Evolutionary conservation across 2,888 invertebrate species (phyloP), one percentile per base, ranked within the genome.

Genomic region (Erannis defoliaria): DNA sequence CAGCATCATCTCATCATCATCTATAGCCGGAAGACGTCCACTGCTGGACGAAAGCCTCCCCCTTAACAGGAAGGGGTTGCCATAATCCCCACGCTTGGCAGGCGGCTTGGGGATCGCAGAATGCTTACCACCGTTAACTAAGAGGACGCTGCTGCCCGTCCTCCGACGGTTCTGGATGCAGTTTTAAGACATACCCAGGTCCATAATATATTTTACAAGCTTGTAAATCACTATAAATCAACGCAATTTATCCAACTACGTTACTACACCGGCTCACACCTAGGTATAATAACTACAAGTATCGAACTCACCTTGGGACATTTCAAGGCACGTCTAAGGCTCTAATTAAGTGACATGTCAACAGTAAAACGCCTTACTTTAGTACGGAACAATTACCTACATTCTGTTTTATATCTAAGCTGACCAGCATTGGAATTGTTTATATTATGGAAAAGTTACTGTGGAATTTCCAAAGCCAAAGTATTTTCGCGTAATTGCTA

Each of bases 401-500:
- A 81, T 86, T 82, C 77, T 79, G 78, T 76, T 72, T 71, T 74
- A 67, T 66, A 68, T 68, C 64, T 57, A 21, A 60, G 55, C 80
- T 82, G 86, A 82, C 78, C 78, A 74, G 87, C 81, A 88, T 90
- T 49, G 68, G 72, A 88, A 88, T 86, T 67, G 77, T 80, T 74
- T 84, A 12, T 21, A 35, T 23, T 23, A n/a, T 35, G n/a, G 33
- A 26, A 18, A 29, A 23, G 49, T 59, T 33, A n/a, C 8, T 0
- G 46, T 33, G 2, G 1, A 23, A 48, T 21, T 46, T 31, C 4
- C 21, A 26, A 45, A 18, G 8, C 12, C 4, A 21, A 37, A 40
- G 46, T 48, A 31, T 19, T 31, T 33, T 21, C 5, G 8, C 23
- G 35, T 14, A 14, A 35, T 48, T 19, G 6, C 35, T 49, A 35